Evolutionary conservation across 1,140 invertebrate genomes (phyloP), one percentile per base, ranked within the genome.

Genomic region (Calephelis nemesis): DNA sequence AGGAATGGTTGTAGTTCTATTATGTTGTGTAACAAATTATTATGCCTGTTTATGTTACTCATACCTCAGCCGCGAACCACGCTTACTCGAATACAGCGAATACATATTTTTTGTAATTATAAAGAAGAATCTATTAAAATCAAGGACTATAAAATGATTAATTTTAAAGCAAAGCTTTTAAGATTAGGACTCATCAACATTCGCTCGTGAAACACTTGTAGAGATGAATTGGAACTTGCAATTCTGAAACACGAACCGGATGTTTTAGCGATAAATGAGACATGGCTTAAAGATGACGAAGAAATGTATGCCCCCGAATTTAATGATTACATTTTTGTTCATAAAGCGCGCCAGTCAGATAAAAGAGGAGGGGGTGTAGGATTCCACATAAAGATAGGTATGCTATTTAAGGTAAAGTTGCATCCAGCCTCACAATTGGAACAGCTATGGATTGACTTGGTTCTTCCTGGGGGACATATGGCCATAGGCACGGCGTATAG

Each of bases 201-300:
- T 39, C 47, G 71, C 1, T 75, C 74, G 4, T 60, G 72, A 50
- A 69, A 68, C 52, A 75, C 68, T 10, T 67, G 63, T n/a, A 63
- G 68, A 40, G 71, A 75, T 39, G 70, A 75, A 65, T 60, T 75
- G 9, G 40, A 67, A 11, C 49, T 42, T 9, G 45, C 40, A 11
- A 12, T 75, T 12, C 12, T 47, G 7, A 40, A 42, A 40, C 39
- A 40, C 15, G 58, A 52, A 15, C 15, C 63, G 4, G 71, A 76
- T 62, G 63, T 73, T 30, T 47, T 76, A 13, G 71, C 71, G 7
- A 54, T 76, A 13, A 76, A 76, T 63, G 74, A 76, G 15, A 75
- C 68, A 10, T 74, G 73, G 73, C 11, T 74, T n/a, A 69, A 49
- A 19, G 39, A 62, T 11, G 71, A 67, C 1, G 45, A 73, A 11